phyloP scores from a whole-genome alignment of 2,113 vertebrate species.

The Pterocles orientalis region DNA sequence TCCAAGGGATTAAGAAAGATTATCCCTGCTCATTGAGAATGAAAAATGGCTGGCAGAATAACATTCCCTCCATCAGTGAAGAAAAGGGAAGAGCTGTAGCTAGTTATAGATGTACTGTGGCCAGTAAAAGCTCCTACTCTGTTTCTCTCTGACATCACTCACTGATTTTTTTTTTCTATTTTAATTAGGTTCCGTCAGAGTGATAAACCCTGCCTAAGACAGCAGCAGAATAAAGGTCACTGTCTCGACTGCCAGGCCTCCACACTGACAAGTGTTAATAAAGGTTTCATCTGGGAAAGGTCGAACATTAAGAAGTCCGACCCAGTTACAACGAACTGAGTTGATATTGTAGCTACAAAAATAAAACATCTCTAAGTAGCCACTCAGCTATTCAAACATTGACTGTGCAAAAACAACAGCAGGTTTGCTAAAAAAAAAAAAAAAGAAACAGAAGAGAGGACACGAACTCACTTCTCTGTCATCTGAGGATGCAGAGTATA shows the following conservation, averaged over 20 bases:
- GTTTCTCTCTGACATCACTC: constrained; percentile 60
- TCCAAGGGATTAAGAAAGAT: constrained; percentile 49
- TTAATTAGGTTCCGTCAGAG: constrained; percentile 63
- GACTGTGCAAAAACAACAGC: not conserved
- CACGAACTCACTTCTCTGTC: not conserved
- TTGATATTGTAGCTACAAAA: not conserved
- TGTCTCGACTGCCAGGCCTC: constrained; percentile 25
- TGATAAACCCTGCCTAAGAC: constrained; percentile 43
- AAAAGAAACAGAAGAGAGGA: not conserved
- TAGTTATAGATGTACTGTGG: constrained; percentile 30
- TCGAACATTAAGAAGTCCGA: not conserved
- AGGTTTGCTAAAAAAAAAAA: not conserved
- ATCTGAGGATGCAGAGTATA: not conserved
- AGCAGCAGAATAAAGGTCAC: constrained; percentile 59
- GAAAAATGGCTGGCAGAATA: constrained; percentile 31
- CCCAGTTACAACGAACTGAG: not conserved
- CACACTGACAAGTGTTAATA: constrained; percentile 39
- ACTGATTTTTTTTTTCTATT: not conserved
- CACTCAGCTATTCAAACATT: not conserved
- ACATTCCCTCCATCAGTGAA: constrained; percentile 48
- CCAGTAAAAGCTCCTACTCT: constrained; percentile 57
- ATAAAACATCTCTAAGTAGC: not conserved
- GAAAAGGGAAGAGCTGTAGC: constrained; percentile 31
- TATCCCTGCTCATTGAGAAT: constrained; percentile 6
- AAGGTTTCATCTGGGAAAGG: constrained; percentile 43